phyloP scores from a whole-genome alignment of 2,797 vertebrate species.

The Mareca penelope region DNA sequence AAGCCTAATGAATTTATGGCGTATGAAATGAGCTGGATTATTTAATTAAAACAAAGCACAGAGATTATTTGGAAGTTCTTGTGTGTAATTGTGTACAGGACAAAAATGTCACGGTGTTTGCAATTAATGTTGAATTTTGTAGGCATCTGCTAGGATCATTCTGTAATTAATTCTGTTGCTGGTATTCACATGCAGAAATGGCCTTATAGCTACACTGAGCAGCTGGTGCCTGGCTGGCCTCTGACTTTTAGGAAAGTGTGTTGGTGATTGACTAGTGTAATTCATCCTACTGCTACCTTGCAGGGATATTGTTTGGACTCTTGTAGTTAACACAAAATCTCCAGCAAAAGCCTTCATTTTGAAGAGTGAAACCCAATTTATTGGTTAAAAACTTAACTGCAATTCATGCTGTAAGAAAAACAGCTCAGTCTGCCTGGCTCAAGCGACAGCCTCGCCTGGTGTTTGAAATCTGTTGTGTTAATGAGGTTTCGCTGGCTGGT shows the following conservation, averaged over 20 bases:
- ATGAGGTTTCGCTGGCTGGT: rapidly evolving
- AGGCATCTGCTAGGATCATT: neutral
- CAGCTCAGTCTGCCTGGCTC: neutral
- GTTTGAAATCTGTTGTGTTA: neutral
- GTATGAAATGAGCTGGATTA: neutral
- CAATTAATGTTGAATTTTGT: neutral
- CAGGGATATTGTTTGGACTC: neutral
- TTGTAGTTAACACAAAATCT: neutral
- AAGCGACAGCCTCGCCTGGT: neutral
- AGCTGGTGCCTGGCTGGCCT: neutral
- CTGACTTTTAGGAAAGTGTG: neutral
- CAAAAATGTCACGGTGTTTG: neutral
- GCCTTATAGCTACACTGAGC: neutral
- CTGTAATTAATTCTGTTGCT: neutral
- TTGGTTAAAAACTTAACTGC: neutral
- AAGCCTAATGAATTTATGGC: slow-evolving; percentile 33
- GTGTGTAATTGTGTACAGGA: neutral
- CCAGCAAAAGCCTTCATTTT: neutral
- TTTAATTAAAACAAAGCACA: slow-evolving; percentile 30
- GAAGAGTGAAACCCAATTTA: neutral
- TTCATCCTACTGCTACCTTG: neutral
- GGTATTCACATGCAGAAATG: neutral
- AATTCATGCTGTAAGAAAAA: neutral
- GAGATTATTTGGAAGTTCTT: neutral
- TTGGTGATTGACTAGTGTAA: neutral